A percentile compares a stretch with the other conserved stretches of the same genome.
Conservation (phyloP, 1,140 invertebrate genomes). For the Drosophila watanabei region DNA sequence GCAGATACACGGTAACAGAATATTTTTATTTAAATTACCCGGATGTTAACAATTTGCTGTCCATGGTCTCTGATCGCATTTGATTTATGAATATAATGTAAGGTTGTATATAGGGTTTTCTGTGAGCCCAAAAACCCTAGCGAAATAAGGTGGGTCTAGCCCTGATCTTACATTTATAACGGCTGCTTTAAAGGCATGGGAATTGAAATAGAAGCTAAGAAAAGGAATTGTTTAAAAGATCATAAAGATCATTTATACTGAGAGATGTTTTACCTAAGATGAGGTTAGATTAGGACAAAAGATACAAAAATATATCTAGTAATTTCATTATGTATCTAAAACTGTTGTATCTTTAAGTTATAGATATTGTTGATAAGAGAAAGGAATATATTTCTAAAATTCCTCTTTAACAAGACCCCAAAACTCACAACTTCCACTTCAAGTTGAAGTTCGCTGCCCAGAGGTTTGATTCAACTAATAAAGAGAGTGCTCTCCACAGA, state of each 20-base stretch:
- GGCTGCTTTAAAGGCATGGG: conserved; percentile 25
- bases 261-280: neutral
- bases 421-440: neutral
- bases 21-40: conserved; percentile 77
- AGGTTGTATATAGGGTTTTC: conserved; percentile 7
- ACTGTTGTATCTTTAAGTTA: no score
- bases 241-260: neutral
- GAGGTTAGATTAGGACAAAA: neutral
- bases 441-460: no score
- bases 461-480: conserved; percentile 16
- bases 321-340: neutral
- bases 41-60: conserved; percentile 77
- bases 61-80: conserved; percentile 64
- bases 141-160: conserved; percentile 20
- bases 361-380: no score
- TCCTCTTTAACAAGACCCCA: no score
- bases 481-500: conserved; percentile 16
- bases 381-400: neutral
- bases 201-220: neutral
- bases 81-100: conserved; percentile 70
- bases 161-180: conserved; percentile 14
- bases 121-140: neutral
- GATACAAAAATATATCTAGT: no score
- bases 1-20: conserved; percentile 30
- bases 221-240: neutral